phyloP scores from a whole-genome alignment of 2,888 invertebrate species.

The Griposia aprilina region DNA sequence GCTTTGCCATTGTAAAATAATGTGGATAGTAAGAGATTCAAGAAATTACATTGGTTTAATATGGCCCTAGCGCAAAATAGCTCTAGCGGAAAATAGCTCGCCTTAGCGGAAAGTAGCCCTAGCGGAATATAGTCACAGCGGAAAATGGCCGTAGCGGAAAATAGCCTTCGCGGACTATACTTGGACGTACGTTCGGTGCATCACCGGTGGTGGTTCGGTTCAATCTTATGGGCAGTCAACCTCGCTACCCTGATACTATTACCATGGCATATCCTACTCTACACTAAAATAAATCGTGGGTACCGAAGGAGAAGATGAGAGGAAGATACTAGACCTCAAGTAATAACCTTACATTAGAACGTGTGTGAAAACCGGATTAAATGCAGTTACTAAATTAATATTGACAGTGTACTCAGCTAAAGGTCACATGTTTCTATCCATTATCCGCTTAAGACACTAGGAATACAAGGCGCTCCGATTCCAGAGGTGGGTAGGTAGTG shows the following conservation, averaged over 20 bases:
- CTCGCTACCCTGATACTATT: background rate
- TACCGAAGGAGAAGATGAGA: background rate
- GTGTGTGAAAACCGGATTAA: slow-evolving; percentile 8
- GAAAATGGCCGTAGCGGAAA: background rate
- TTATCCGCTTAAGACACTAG: background rate
- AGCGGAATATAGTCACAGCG: too few species aligned
- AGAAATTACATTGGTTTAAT: background rate
- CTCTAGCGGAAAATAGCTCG: background rate
- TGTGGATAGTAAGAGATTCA: background rate
- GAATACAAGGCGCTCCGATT: background rate
- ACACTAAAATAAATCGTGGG: background rate
- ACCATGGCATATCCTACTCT: background rate
- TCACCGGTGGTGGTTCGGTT: too few species aligned
- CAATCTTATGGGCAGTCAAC: background rate
- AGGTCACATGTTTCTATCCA: slow-evolving; percentile 3
- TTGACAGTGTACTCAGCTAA: slow-evolving; percentile 16
- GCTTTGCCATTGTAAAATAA: background rate
- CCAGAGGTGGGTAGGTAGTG: background rate
- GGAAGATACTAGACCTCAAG: background rate
- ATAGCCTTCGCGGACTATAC: background rate
- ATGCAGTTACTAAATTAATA: slow-evolving; percentile 16
- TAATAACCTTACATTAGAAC: background rate
- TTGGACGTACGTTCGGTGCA: too few species aligned
- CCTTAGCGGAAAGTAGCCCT: background rate
- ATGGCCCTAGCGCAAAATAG: background rate